Evolutionary conservation across 2,888 invertebrate genomes (phyloP).

Genomic region (Mesorhabditis belari): DNA sequence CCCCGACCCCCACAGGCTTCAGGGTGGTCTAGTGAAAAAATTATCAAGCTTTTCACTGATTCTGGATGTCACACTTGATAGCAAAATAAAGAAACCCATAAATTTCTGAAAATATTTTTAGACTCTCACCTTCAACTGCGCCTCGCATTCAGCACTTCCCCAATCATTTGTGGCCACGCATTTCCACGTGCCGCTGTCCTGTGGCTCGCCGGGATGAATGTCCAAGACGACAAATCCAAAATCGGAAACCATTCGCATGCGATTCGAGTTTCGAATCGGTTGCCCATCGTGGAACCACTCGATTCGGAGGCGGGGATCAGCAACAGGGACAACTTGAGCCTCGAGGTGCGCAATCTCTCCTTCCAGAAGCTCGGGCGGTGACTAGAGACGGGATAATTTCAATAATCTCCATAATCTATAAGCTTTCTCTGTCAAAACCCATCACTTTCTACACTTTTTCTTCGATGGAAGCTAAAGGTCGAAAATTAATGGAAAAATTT

Average conservation of each 20-base stretch:
- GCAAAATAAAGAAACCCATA: too few species aligned
- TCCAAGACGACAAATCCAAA: slow-evolving; percentile 91
- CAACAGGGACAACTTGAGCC: slow-evolving; percentile 82
- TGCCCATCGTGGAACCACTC: slow-evolving; percentile 71
- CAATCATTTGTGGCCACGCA: slow-evolving; percentile 87
- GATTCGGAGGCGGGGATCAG: slow-evolving; percentile 66
- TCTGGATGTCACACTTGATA: too few species aligned
- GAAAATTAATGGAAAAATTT: too few species aligned
- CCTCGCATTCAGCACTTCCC: slow-evolving; percentile 87
- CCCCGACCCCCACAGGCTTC: too few species aligned
- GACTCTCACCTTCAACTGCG: slow-evolving; percentile 54
- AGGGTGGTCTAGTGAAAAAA: too few species aligned
- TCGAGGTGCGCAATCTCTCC: slow-evolving; percentile 94
- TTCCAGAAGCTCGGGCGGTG: slow-evolving; percentile 75
- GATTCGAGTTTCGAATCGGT: slow-evolving; percentile 64
- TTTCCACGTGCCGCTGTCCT: slow-evolving; percentile 77
- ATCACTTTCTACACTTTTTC: too few species aligned
- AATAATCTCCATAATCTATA: too few species aligned
- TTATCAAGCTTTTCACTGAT: too few species aligned
- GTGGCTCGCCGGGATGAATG: slow-evolving; percentile 75
- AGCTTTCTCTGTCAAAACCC: too few species aligned
- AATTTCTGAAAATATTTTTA: too few species aligned
- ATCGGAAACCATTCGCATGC: slow-evolving; percentile 68
- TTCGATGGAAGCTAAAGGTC: too few species aligned
- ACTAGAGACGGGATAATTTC: too few species aligned